Evolutionary conservation across 2,113 vertebrate species (phyloP).

Genomic region (Siphamia tubifer): DNA sequence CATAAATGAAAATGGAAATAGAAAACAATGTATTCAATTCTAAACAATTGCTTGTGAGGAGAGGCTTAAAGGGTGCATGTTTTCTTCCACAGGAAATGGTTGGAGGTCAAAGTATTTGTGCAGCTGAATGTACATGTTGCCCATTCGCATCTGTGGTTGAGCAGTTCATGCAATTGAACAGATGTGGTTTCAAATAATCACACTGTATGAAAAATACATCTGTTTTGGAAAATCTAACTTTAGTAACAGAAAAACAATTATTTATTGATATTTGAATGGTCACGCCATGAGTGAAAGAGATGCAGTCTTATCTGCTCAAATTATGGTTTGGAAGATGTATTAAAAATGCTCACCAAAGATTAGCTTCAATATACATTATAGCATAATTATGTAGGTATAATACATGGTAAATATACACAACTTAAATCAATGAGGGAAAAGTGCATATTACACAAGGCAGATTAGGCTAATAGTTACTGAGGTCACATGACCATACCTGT

Average conservation of each 20-base stretch:
- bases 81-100: slow-evolving; percentile 22
- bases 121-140: neutral
- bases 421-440: too few relatives aligned
- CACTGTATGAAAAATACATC: neutral
- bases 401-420: too few relatives aligned
- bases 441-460: too few relatives aligned
- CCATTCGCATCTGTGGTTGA: slow-evolving; percentile 1
- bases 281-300: neutral
- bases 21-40: neutral
- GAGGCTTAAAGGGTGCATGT: slow-evolving; percentile 3
- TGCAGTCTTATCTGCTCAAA: too few relatives aligned
- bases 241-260: neutral
- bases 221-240: slow-evolving; percentile 10
- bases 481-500: too few relatives aligned
- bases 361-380: too few relatives aligned
- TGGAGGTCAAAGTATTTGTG: neutral
- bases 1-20: neutral
- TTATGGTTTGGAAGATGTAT: too few relatives aligned
- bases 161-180: neutral
- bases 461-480: too few relatives aligned
- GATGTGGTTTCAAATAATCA: slow-evolving; percentile 10
- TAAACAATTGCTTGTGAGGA: neutral
- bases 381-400: too few relatives aligned
- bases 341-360: too few relatives aligned
- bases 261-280: too few relatives aligned